These are phyloP conservation scores for Scalopus aquaticus DNA, from an alignment of 2,113 vertebrate species.

Conservation along the genomic window DNA sequence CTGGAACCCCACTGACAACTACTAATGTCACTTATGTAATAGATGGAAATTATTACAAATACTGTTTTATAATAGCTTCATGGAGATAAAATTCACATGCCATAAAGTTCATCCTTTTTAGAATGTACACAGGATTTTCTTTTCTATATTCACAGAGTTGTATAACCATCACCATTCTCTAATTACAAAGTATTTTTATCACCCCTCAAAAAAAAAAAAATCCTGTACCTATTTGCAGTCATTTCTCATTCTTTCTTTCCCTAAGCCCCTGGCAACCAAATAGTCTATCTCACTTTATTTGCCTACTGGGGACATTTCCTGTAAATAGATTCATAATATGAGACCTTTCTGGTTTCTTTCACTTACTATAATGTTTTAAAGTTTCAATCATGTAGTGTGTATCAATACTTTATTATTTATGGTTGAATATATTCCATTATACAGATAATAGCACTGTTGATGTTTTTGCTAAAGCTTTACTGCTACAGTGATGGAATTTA, in stretches of 20 bases:
- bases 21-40: not conserved
- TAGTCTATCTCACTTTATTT: slow-evolving; percentile 2
- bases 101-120: not conserved
- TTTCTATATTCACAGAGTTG: not conserved
- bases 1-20: not conserved
- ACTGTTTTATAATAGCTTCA: not conserved
- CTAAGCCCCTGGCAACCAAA: not conserved
- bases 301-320: not conserved
- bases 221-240: not conserved
- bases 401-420: not conserved
- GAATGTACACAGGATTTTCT: not conserved
- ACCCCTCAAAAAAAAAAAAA: not conserved
- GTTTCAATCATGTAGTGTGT: not conserved
- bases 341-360: not conserved
- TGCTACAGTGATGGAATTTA: slow-evolving; percentile 28
- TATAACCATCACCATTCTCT: not conserved
- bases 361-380: not conserved
- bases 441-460: not conserved
- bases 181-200: slow-evolving; percentile 39
- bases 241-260: not conserved
- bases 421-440: not conserved
- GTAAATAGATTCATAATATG: not conserved
- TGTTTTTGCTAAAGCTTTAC: slow-evolving; percentile 10
- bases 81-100: slow-evolving; percentile 11
- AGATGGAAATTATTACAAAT: not conserved